Evolutionary conservation across 2,113 vertebrate species (phyloP).

Genomic region (Anseranas semipalmata): DNA sequence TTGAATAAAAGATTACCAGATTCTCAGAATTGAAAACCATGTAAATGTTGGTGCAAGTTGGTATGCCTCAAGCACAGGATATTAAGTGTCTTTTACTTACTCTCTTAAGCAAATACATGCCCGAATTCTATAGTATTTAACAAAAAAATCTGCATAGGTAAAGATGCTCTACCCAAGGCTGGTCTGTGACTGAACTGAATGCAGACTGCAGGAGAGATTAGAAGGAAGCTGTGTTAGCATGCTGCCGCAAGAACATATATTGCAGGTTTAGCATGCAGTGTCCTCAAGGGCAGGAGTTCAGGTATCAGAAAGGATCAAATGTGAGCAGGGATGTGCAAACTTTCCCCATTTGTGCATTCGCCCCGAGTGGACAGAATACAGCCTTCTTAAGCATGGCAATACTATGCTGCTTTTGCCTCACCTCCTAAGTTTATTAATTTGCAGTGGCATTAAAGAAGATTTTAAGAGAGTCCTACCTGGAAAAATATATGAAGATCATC

Average conservation of each 20-base stretch:
- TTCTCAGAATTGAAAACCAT: background rate
- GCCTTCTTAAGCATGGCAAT: background rate
- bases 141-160: background rate
- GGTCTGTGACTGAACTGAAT: background rate
- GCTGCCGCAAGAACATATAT: fast-evolving
- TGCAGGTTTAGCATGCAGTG: fast-evolving
- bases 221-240: background rate
- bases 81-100: background rate
- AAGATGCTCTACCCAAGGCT: background rate
- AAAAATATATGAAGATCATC: background rate
- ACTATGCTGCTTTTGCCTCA: background rate
- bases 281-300: background rate
- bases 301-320: background rate
- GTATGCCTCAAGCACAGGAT: background rate
- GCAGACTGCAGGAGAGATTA: background rate
- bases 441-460: background rate
- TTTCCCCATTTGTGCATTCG: fast-evolving
- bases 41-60: background rate
- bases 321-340: background rate
- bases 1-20: background rate
- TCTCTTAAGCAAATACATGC: background rate
- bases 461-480: background rate
- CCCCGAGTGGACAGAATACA: background rate
- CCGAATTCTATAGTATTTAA: background rate
- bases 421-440: background rate